Conservation (phyloP, 2,797 vertebrate species). For the Hemibagrus guttatus region DNA sequence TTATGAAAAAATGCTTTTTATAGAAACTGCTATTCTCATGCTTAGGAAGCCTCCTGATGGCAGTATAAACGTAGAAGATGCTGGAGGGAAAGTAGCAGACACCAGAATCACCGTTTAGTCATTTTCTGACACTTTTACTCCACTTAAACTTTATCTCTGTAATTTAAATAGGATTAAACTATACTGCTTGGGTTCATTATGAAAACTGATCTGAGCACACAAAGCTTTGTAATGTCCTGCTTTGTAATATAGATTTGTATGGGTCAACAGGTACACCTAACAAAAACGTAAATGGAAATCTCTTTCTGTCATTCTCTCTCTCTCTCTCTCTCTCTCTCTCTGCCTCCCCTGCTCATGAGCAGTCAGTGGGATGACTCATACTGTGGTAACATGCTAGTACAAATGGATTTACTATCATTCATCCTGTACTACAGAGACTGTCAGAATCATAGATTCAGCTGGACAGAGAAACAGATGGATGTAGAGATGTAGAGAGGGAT, state of each 20-base stretch:
- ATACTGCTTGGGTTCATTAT: not conserved
- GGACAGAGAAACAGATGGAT: conserved; percentile 16
- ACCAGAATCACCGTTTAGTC: not conserved
- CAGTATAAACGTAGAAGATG: not conserved
- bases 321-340: not conserved
- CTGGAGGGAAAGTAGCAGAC: conserved; percentile 53
- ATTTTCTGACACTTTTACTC: not conserved
- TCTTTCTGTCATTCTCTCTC: not conserved
- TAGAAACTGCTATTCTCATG: not conserved
- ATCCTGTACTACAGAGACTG: conserved; percentile 39
- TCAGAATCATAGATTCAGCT: not conserved
- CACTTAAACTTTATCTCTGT: not conserved
- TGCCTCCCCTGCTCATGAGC: not conserved
- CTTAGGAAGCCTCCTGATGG: not conserved
- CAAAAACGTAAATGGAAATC: conserved; percentile 29
- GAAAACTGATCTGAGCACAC: not conserved
- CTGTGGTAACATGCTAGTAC: conserved; percentile 26
- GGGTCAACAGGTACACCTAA: conserved; percentile 1
- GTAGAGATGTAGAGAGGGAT: not conserved
- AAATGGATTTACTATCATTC: conserved; percentile 44
- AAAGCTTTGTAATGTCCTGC: not conserved
- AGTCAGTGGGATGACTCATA: conserved; percentile 45
- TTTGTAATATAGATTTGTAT: not conserved
- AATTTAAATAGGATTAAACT: not conserved
- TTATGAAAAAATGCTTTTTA: not conserved